phyloP scores from a whole-genome alignment of 1,140 invertebrate species.

The Drosophila lini region DNA sequence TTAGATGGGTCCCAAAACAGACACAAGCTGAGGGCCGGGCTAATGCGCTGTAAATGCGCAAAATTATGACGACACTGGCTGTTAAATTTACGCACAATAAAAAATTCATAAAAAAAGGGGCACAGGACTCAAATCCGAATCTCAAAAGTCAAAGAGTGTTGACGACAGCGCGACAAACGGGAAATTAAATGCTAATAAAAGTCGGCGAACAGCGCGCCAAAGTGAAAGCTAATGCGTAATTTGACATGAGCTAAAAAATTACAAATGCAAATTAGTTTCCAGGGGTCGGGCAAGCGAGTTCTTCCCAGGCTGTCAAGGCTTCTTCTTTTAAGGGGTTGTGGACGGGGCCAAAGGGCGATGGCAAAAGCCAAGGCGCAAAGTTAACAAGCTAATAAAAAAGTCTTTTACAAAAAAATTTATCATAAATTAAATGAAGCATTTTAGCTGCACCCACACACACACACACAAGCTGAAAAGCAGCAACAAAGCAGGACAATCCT shows the following conservation, averaged over 20 bases:
- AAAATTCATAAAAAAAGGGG: conserved; percentile 53
- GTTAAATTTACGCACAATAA: conserved; percentile 58
- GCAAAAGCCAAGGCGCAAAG: conserved; percentile 60
- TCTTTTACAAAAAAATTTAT: conserved; percentile 74
- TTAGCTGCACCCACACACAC: conserved; percentile 52
- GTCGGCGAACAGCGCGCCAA: conserved; percentile 56
- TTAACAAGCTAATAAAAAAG: conserved; percentile 81
- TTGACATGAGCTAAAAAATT: conserved; percentile 80
- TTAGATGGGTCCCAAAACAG: conserved; percentile 18
- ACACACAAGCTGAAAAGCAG: conserved; percentile 16
- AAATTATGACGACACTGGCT: conserved; percentile 46
- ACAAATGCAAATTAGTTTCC: conserved; percentile 80
- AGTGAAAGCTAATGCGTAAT: conserved; percentile 79
- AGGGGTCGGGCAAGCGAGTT: conserved; percentile 16
- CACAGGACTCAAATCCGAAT: conserved; percentile 30
- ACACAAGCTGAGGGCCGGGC: background rate
- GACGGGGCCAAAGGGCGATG: conserved; percentile 26
- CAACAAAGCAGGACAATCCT: conserved; percentile 32
- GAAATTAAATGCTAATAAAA: conserved; percentile 79
- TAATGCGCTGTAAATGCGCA: conserved; percentile 47
- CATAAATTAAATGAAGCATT: conserved; percentile 83
- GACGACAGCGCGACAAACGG: conserved; percentile 68
- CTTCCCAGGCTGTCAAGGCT: conserved; percentile 5
- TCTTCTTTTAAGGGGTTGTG: conserved; percentile 20
- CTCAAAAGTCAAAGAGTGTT: conserved; percentile 65